Base-by-base conservation (phyloP, 2,113 vertebrate species). In the Aptenodytes forsteri region DNA sequence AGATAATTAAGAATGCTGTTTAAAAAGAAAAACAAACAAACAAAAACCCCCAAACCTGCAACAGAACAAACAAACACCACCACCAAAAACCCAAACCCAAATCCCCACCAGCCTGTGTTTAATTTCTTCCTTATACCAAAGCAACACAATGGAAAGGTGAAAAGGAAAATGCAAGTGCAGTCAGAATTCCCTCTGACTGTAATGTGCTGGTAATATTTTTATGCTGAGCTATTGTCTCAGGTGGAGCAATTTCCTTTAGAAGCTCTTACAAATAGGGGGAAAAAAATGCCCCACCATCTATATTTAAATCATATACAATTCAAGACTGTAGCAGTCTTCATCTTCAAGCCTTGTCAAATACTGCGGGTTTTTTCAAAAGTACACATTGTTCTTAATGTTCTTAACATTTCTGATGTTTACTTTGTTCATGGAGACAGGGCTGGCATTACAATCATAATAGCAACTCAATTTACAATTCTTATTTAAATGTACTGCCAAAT, bases 1-100 rank as follows among this genome's bases (percentile, higher is more conserved):
- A 85, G 52, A 55, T 59, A 86, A 38, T 9, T 46, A 21, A 67
- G 55, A 92, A 54, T 56, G 15, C 11, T 52, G 6, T 59, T 91
- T 54, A 17, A 73, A 44, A 83, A 61, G 9, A 72, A 76, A 75
- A 80, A 12, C 18, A 62, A n/a, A 42, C 22, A 55, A 40, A 5
- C 29, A 42, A 27, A 4, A 42, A 2, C 4, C 6, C 22, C 7
- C 32, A 56, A 59, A 25, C 19, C 54, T 1, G 0, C 36, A 79
- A 13, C 25, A 47, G 72, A 90, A 55, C 11, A 77, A 90, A 59
- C 72, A 50, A 5, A 13, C 20, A 71, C 20, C 15, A 56, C 16
- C 40, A 52, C 29, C 9, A 56, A 87, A 90, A 20, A 0, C 25
- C 44, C 44, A 84, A 83, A 7, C 16, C 15, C 22, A 23, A 22